A percentile compares a stretch with the other conserved stretches of the same genome.
Evolutionary conservation across 2,797 vertebrate species (phyloP).

Genomic region (Phoebastria nigripes): DNA sequence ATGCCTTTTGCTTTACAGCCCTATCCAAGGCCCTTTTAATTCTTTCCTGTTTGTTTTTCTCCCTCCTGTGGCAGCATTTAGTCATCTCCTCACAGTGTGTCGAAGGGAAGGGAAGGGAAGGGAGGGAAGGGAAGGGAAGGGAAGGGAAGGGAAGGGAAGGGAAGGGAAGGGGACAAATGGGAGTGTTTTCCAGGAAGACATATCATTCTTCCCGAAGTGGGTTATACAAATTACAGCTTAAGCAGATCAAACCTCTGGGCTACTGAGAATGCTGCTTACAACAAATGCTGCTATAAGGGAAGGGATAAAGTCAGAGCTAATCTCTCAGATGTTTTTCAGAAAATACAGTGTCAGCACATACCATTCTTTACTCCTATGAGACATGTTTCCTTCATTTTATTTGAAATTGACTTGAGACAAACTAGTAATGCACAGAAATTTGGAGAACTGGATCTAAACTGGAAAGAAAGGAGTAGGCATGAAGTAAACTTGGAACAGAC

Average conservation of each 20-base stretch:
- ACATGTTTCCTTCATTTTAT: not conserved
- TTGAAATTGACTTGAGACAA: not conserved
- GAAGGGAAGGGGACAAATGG: not conserved
- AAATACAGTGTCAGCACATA: not conserved
- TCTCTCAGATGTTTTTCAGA: not conserved
- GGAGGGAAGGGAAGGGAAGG: not conserved
- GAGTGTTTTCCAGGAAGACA: not conserved
- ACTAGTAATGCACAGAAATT: not conserved
- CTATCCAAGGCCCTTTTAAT: constrained; percentile 16
- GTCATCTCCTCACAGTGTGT: constrained; percentile 47
- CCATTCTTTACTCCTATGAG: not conserved
- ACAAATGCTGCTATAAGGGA: not conserved
- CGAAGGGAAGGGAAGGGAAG: not conserved
- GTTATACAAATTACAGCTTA: not conserved
- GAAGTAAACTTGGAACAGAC: not conserved
- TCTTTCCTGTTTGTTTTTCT: constrained; percentile 68
- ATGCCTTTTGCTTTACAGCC: constrained; percentile 36
- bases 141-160: not conserved
- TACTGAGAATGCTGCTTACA: not conserved
- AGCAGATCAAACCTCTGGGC: not conserved
- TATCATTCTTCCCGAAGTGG: constrained; percentile 12
- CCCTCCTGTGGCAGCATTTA: constrained; percentile 66
- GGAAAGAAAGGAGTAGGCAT: not conserved
- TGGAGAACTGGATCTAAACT: not conserved
- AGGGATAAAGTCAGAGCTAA: not conserved